phyloP scores from a whole-genome alignment of 1,140 invertebrate genomes.

The Bombus haemorrhoidalis region DNA sequence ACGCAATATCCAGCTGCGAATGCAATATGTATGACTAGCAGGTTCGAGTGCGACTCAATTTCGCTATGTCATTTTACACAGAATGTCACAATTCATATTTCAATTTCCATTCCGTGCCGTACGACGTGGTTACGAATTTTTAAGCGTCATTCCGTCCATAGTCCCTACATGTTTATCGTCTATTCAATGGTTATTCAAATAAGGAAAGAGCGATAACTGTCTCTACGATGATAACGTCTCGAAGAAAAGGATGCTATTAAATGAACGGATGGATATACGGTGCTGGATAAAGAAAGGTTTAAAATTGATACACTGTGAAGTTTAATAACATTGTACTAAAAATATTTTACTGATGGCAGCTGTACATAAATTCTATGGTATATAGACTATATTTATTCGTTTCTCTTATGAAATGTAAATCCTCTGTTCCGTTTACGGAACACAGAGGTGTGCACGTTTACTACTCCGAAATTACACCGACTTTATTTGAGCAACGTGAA shows the following conservation, averaged over 20 bases:
- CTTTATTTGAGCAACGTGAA: no score
- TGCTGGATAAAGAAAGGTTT: no score
- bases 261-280: neutral
- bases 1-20: constrained; percentile 30
- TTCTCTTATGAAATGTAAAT: no score
- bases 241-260: neutral
- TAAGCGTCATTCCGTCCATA: neutral
- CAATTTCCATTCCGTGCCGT: constrained; percentile 2
- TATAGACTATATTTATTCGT: no score
- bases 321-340: no score
- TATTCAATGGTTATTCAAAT: neutral
- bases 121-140: neutral
- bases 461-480: no score
- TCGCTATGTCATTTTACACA: constrained; percentile 33
- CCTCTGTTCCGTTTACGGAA: no score
- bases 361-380: no score
- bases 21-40: constrained; percentile 35
- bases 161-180: neutral
- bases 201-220: neutral
- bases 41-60: constrained; percentile 39
- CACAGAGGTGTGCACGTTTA: no score
- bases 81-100: constrained; percentile 33
- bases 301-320: no score
- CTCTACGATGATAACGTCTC: neutral
- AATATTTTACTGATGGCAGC: no score